Percentiles rank a stretch among this genome's conserved stretches.
These are phyloP conservation scores for Drosophila tropicalis DNA, from an alignment of 1,140 invertebrate genomes.

Conservation along the genomic window DNA sequence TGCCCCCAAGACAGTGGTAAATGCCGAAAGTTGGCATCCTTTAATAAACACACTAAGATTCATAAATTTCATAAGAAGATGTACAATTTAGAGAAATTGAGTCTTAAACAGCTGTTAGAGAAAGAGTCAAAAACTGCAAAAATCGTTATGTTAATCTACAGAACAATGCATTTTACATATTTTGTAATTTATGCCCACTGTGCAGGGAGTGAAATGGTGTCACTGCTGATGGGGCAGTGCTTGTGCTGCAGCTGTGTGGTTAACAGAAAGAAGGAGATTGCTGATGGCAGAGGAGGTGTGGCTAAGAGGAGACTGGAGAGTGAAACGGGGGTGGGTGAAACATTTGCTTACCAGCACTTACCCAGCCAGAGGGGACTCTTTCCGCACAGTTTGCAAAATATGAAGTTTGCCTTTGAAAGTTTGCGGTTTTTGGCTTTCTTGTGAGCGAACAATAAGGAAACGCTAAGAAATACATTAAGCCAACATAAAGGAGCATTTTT, in stretches of 20 bases:
- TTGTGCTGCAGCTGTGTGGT: slow-evolving; percentile 15
- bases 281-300: background rate
- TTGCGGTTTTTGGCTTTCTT: slow-evolving; percentile 66
- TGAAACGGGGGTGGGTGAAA: background rate
- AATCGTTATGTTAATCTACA: background rate
- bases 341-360: slow-evolving; percentile 28
- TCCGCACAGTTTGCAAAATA: slow-evolving; percentile 69
- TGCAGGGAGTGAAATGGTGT: slow-evolving; percentile 47
- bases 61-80: background rate
- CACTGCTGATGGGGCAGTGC: slow-evolving; percentile 32
- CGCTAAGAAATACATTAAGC: slow-evolving; percentile 66
- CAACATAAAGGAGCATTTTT: slow-evolving; percentile 63
- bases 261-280: background rate
- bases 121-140: background rate
- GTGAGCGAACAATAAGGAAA: slow-evolving; percentile 63
- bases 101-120: background rate
- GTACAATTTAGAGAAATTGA: too few relatives aligned
- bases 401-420: slow-evolving; percentile 68
- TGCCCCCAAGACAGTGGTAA: too few relatives aligned
- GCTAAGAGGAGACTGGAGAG: background rate
- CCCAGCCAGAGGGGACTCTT: slow-evolving; percentile 34
- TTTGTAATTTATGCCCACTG: background rate
- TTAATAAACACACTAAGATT: background rate
- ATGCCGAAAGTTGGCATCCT: too few relatives aligned
- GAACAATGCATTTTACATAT: background rate